Base-by-base conservation (phyloP, 2,113 vertebrate species). In the Crypturellus undulatus region DNA sequence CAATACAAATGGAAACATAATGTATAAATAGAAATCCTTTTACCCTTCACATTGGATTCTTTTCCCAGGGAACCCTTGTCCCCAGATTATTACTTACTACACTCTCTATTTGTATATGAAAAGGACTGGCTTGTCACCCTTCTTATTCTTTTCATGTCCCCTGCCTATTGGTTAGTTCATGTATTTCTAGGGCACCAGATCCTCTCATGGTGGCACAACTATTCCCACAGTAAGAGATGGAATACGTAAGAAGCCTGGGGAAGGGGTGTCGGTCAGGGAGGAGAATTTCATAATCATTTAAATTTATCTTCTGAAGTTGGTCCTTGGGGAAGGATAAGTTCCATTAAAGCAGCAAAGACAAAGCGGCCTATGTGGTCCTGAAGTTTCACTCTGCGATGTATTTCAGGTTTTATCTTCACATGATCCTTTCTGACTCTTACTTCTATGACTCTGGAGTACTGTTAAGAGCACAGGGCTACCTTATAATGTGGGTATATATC, bases 11-110 rank as follows among this genome's bases (percentile, higher is more conserved):
- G 93, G 96, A 97, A 97, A 88, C 89, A 77, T 70, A 43, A 79
- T n/a, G 36, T 95, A 96, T 96, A 95, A 96, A 87, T 97, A 94
- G 95, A 97, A 96, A 94, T 86, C 77, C 67, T 54, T 93, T 92
- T 95, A 95, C 65, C 88, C 92, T 97, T 97, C 95, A 42, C 20
- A 6, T 42, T 69, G 69, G 86, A 42, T 85, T 81, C 43, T 96
- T 94, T 92, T 79, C 81, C 56, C 83, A 88, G 76, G 79, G 84
- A 95, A 88, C 17, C 89, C 83, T 86, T 52, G 17, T 91, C 89
- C 73, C 79, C 34, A 26, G 87, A 92, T 73, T 79, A 78, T 96
- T 83, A 36, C 68, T 75, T 82, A 60, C 71, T 73, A 84, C 64
- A 5, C 40, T 36, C 4, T 12, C 80, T 77, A 42, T 92, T 95